Conservation (phyloP, 2,797 vertebrate species). For the Sphaeramia orbicularis region DNA sequence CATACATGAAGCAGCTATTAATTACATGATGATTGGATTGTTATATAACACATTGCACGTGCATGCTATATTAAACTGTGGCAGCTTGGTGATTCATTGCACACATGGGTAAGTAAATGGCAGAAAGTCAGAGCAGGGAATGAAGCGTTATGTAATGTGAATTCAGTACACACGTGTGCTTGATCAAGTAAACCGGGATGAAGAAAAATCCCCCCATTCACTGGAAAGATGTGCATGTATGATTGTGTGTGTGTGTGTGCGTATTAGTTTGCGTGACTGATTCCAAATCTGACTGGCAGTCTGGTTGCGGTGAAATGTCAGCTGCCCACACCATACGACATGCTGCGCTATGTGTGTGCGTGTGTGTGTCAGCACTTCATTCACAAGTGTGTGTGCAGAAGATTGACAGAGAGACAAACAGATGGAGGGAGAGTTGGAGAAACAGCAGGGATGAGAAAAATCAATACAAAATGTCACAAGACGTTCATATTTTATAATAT, state of each 20-base stretch:
- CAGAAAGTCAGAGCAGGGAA: conserved; percentile 53
- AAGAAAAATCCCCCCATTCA: conserved; percentile 47
- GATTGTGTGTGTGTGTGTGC: conserved; percentile 2
- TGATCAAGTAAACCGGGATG: conserved; percentile 29
- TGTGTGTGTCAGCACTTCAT: conserved; percentile 40
- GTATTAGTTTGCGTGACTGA: not conserved
- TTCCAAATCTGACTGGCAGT: conserved; percentile 48
- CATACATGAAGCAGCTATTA: conserved; percentile 7
- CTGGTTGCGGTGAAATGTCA: conserved; percentile 63
- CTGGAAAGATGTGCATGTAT: conserved; percentile 27
- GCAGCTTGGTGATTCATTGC: conserved; percentile 50
- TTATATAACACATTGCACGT: conserved; percentile 46
- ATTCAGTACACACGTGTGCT: conserved; percentile 22
- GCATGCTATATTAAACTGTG: conserved; percentile 34
- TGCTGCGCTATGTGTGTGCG: conserved; percentile 22
- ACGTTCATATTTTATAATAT: conserved; percentile 19
- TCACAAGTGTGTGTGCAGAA: conserved; percentile 41
- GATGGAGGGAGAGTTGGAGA: conserved; percentile 21
- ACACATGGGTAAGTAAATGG: conserved; percentile 54
- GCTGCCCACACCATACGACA: conserved; percentile 50
- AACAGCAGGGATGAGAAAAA: conserved; percentile 32
- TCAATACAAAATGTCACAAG: conserved; percentile 50
- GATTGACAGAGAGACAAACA: conserved; percentile 20
- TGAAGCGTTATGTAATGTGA: conserved; percentile 54
- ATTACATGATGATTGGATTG: conserved; percentile 22